Evolutionary conservation across 2,888 invertebrate species (phyloP), one percentile per base, ranked within the genome.

Genomic region (Cerceris ruficornis): DNA sequence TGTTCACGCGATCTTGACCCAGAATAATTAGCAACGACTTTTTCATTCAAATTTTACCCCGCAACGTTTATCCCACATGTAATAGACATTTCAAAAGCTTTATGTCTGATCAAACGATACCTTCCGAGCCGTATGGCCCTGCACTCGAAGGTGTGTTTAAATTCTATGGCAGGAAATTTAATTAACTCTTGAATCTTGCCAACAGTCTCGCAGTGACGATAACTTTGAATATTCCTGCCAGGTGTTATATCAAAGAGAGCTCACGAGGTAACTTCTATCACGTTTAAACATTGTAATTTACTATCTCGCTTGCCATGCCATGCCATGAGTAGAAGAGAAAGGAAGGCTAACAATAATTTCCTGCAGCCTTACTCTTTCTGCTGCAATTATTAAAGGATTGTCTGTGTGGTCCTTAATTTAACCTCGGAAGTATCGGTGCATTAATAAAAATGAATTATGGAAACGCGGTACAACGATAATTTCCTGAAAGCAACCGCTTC

Each of bases 281-380:
- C 66, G 61, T 77, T 66, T 61, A 66, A 77, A 73, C 73, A 66
- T 69, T 66, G 59, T 69, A 79, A 79, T 79, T 69, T 73, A 67
- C 65, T n/a, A 43, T 52, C 49, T 15, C n/a, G 42, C 1, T 46
- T 14, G 52, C 7, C 14, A 28, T 28, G 28, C 28, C 28, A 28
- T 28, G 17, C 52, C 72, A 69, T 52, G 11, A 46, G 61, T 65
- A 52, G 46, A 39, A 39, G 42, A n/a, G 17, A 65, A 61, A 67
- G 62, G 59, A 66, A 42, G 60, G 28, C 55, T 67, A 67, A 67
- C 70, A 49, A 68, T 68, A 55, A 68, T 78, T 78, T 66, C 58
- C 60, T 70, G 42, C 52, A 28, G 39, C 59, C 41, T 57, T 49
- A 46, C n/a, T 42, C 50, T 42, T 59, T 52, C 59, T 54, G 14